These are phyloP conservation scores for Rhinopithecus roxellana DNA, from an alignment of 2,113 vertebrate genomes.

Conservation along the genomic window DNA sequence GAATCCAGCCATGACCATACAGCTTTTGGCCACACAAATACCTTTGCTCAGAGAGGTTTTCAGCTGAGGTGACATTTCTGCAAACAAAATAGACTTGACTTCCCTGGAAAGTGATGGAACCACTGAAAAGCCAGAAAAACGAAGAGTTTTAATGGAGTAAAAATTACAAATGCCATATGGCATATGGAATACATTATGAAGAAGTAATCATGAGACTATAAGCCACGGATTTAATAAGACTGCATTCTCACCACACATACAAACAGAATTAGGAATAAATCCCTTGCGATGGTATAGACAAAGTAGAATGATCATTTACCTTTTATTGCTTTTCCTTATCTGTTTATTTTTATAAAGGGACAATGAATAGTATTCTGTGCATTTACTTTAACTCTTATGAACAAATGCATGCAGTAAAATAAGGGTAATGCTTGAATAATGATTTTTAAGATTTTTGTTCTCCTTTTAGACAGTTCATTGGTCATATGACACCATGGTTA, in stretches of 20 bases:
- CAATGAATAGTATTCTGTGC: neutral
- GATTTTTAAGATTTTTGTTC: neutral
- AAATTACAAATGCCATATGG: constrained; percentile 26
- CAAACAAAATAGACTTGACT: constrained; percentile 64
- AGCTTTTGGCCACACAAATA: constrained; percentile 29
- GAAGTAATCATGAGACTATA: constrained; percentile 39
- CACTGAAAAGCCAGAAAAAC: constrained; percentile 46
- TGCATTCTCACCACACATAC: neutral
- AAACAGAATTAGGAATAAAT: constrained; percentile 28
- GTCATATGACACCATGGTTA: neutral
- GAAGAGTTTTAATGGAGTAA: constrained; percentile 52
- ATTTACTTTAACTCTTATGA: neutral
- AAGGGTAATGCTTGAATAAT: neutral
- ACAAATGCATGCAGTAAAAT: neutral
- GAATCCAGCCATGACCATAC: constrained; percentile 16
- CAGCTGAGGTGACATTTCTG: constrained; percentile 51
- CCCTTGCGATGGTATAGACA: neutral
- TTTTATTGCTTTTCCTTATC: neutral
- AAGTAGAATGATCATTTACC: neutral
- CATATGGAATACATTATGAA: constrained; percentile 59
- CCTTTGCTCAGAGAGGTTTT: neutral
- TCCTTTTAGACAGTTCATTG: neutral
- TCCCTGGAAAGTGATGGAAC: constrained; percentile 20
- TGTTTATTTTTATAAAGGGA: neutral
- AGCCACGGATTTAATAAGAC: constrained; percentile 62